phyloP scores from a whole-genome alignment of 2,797 vertebrate species.

The Numenius phaeopus region DNA sequence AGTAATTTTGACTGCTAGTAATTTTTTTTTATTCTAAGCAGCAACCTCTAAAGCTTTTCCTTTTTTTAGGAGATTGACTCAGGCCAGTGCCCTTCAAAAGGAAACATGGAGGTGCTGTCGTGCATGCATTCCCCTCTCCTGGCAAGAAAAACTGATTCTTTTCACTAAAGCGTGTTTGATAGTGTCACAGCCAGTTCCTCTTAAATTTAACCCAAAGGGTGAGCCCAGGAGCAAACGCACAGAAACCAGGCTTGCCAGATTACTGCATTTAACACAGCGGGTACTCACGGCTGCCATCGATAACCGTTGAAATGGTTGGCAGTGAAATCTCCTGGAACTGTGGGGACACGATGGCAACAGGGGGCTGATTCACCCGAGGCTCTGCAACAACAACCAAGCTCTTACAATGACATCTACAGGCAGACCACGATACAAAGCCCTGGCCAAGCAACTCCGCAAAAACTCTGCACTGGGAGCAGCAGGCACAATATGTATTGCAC shows the following conservation, averaged over 20 bases:
- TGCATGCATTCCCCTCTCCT: background rate
- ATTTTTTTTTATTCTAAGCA: background rate
- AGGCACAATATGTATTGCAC: background rate
- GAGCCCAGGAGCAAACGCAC: background rate
- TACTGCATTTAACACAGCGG: background rate
- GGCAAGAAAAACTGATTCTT: background rate
- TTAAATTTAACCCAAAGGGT: background rate
- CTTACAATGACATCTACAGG: conserved; percentile 2
- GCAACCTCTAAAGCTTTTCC: background rate
- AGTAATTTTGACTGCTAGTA: background rate
- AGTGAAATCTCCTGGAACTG: conserved; percentile 94
- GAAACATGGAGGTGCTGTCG: accelerated
- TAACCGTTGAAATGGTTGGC: conserved; percentile 95
- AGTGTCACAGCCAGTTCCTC: background rate
- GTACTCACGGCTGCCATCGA: conserved; percentile 97
- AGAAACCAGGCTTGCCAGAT: background rate
- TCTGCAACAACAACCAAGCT: conserved; percentile 80
- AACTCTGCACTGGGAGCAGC: background rate
- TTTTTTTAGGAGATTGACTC: background rate
- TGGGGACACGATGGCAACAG: conserved; percentile 94
- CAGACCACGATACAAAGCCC: background rate
- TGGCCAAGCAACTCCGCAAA: background rate
- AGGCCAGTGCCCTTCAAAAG: background rate
- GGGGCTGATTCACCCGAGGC: conserved; percentile 92
- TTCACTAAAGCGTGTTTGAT: background rate